phyloP scores from a whole-genome alignment of 2,888 invertebrate genomes.

The Nipponacmea schrenckii region DNA sequence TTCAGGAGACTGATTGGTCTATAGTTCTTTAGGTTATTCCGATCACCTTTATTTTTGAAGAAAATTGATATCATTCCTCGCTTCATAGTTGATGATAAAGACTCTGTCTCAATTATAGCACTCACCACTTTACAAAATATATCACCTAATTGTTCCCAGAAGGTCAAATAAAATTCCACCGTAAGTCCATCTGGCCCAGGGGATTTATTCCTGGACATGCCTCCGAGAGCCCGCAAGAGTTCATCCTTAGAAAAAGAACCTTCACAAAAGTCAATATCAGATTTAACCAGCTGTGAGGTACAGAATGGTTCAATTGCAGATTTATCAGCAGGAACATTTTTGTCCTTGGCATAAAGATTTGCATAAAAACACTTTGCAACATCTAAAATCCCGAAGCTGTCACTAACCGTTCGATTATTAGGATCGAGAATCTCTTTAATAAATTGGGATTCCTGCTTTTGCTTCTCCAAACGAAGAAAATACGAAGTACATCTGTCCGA shows the following conservation, averaged over 20 bases:
- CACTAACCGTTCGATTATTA: background rate
- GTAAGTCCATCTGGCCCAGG: constrained; percentile 37
- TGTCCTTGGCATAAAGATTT: constrained; percentile 11
- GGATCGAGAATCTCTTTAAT: constrained; percentile 12
- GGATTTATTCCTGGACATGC: constrained; percentile 30
- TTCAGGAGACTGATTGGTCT: constrained; percentile 40
- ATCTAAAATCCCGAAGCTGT: background rate
- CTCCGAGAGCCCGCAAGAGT: constrained; percentile 15
- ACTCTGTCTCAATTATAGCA: constrained; percentile 16
- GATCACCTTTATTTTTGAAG: constrained; percentile 33
- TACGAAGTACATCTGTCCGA: constrained; percentile 9
- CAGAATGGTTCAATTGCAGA: constrained; percentile 2
- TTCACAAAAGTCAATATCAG: background rate
- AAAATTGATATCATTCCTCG: constrained; percentile 27
- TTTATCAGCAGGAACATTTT: constrained; percentile 10
- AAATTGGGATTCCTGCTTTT: constrained; percentile 10
- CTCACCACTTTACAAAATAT: constrained; percentile 18
- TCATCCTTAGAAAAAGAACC: constrained; percentile 12
- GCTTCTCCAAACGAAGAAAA: constrained; percentile 18
- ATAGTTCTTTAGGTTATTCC: constrained; percentile 32
- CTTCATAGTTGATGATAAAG: constrained; percentile 24
- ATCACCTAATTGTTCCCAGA: constrained; percentile 27
- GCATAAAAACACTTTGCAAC: constrained; percentile 13
- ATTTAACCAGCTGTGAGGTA: constrained; percentile 1
- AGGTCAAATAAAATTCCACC: constrained; percentile 32